phyloP scores from a whole-genome alignment of 2,888 invertebrate genomes.

The Neoitamus cyanurus region DNA sequence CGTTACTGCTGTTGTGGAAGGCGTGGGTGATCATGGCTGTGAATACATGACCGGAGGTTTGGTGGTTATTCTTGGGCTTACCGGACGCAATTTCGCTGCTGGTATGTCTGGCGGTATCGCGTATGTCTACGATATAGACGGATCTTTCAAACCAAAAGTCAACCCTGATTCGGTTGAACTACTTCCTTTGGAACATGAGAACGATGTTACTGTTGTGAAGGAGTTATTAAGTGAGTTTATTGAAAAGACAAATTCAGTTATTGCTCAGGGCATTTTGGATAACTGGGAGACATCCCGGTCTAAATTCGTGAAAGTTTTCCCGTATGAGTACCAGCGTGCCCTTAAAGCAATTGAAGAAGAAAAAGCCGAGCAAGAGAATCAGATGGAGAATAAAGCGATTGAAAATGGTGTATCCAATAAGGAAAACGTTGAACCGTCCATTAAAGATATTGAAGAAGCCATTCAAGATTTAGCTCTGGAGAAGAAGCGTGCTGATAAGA shows the following conservation, averaged over 20 bases:
- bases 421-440: conserved; percentile 65
- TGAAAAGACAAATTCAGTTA: conserved; percentile 85
- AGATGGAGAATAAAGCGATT: conserved; percentile 55
- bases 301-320: conserved; percentile 95
- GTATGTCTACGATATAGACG: conserved; percentile 91
- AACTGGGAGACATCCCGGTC: conserved; percentile 82
- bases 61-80: conserved; percentile 90
- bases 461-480: conserved; percentile 81
- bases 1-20: conserved; percentile 94
- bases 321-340: conserved; percentile 94
- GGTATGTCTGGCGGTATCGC: conserved; percentile 98
- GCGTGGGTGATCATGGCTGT: conserved; percentile 99
- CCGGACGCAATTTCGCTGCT: conserved; percentile 98
- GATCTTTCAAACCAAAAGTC: conserved; percentile 86
- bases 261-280: conserved; percentile 82
- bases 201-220: conserved; percentile 83
- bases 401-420: conserved; percentile 62
- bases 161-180: conserved; percentile 97
- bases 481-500: conserved; percentile 83
- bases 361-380: conserved; percentile 59
- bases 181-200: conserved; percentile 79
- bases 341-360: conserved; percentile 74
- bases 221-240: conserved; percentile 85
- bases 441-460: conserved; percentile 90
- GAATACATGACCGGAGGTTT: conserved; percentile 99